Conservation (phyloP, 1,140 invertebrate species). For the Sitodiplosis mosellana region DNA sequence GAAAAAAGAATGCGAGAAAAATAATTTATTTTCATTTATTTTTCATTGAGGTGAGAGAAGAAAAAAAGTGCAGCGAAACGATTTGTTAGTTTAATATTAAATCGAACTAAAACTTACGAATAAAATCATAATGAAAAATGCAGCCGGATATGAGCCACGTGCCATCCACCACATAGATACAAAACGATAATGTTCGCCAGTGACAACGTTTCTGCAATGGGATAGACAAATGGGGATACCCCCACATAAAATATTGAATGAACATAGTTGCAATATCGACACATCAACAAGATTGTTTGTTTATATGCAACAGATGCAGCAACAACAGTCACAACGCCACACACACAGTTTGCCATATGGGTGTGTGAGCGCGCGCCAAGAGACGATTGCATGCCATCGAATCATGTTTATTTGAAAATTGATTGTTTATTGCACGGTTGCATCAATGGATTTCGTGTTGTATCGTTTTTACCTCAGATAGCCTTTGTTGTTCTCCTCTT, state of each 20-base stretch:
- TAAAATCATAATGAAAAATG: constrained; percentile 91
- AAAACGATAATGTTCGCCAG: constrained; percentile 97
- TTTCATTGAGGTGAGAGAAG: no score
- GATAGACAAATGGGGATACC: constrained; percentile 3
- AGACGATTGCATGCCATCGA: no score
- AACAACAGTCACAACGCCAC: no score
- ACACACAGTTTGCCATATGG: no score
- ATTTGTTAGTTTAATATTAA: background rate
- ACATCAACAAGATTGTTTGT: background rate
- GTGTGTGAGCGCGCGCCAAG: no score
- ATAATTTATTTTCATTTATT: background rate
- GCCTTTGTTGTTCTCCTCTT: constrained; percentile 92
- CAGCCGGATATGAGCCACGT: constrained; percentile 77
- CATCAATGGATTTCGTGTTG: no score
- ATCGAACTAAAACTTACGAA: constrained; percentile 67
- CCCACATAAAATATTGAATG: background rate
- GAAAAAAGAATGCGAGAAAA: constrained; percentile 27
- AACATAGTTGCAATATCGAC: background rate
- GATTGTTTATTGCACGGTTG: no score
- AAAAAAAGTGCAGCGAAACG: background rate
- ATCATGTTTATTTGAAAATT: no score
- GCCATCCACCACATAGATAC: constrained; percentile 96
- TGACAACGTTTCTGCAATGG: constrained; percentile 75
- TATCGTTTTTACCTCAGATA: constrained; percentile 47
- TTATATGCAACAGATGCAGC: background rate